Base-by-base conservation (phyloP, 2,113 vertebrate genomes). In the Cercopithecus mona region DNA sequence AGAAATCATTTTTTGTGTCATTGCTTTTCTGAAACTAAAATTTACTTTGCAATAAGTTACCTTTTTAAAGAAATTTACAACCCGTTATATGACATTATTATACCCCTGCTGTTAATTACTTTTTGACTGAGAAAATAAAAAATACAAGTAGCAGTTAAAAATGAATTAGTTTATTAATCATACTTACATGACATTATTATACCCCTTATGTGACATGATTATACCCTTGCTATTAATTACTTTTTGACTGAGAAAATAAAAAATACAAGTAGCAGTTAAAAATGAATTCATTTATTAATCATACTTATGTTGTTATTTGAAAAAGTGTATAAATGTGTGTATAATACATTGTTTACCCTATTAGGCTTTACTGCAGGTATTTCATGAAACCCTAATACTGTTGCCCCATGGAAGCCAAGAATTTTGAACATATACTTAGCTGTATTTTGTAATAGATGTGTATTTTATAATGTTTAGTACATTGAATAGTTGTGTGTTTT, bases 121-220 rank as follows among this genome's bases (percentile, higher is more conserved):
- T 93, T 85, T 45, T 91, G 4, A 94, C 45, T 94, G 72, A 93
- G 43, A 92, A 97, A 95, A 86, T 93, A 48, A 23, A 78, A 94
- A 97, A 27, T 93, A 14, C 1, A 95, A 76, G 13, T 92, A 76
- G 89, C 13, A 96, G 27, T 64, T 64, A 64, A 87, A 82, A 76
- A 59, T 89, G 32, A 88, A 82, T 70, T 88, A 20, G 70, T 50
- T 90, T 73, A 57, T 79, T 73, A 61, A 48, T 93, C 30, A 75
- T 52, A 78, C 48, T 79, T 73, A 17, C 83, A 82, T 94, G 55
- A 59, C 3, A 83, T 59, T 8, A 57, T 84, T 92, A 66, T 78
- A 11, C 12, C 5, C 13, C 59, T 92, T 23, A 66, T 68, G 78
- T 94, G 55, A 59, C 3, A 83, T 59, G 6, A 57, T 84, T 92